Evolutionary conservation across 1,140 invertebrate genomes (phyloP), one percentile per base, ranked within the genome.

Genomic region (Calosoma granatense): DNA sequence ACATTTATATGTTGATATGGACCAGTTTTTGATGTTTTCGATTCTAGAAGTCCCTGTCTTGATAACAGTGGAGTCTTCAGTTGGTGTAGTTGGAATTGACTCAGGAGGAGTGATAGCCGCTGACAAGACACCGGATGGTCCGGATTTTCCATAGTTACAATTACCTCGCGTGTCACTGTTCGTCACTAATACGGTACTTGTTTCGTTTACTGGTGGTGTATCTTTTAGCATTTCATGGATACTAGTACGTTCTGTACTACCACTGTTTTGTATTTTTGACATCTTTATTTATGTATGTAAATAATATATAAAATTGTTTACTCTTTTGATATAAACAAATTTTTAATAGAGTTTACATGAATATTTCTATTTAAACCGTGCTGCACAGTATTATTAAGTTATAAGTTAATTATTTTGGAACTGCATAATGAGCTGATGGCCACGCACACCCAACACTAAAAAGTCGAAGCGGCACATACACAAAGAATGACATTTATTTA

Each of bases 1-100:
- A 69, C 93, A 97, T 74, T 97, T 97, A 69, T 95, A 97, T 1
- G 94, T 97, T 56, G 93, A 95, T 67, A 97, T 90, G 66, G 92
- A 92, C 95, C 95, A 98, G 67, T 91, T 92, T 71, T 91, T 92
- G 39, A 97, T 77, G 30, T 86, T 85, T 70, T 97, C 94, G 69
- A 97, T 89, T 74, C 84, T 88, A 62, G 81, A 90, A 60, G 75
- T 76, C 20, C 83, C 77, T 43, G 78, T 79, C 65, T 82, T 81
- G 56, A 81, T 70, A 22, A 82, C 74, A 63, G 78, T 81, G 39
- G 72, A 77, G 70, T 75, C 84, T 62, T 76, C 78, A 78, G 68
- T 72, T 61, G 81, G 69, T 65, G 78, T 68, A 67, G 75, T 79
- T 62, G 69, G 65, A 30, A 62, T 65, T 60, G 67, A 59, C 55